These are phyloP conservation scores for Eledona agricola DNA, from an alignment of 2,888 invertebrate genomes.

Conservation along the genomic window DNA sequence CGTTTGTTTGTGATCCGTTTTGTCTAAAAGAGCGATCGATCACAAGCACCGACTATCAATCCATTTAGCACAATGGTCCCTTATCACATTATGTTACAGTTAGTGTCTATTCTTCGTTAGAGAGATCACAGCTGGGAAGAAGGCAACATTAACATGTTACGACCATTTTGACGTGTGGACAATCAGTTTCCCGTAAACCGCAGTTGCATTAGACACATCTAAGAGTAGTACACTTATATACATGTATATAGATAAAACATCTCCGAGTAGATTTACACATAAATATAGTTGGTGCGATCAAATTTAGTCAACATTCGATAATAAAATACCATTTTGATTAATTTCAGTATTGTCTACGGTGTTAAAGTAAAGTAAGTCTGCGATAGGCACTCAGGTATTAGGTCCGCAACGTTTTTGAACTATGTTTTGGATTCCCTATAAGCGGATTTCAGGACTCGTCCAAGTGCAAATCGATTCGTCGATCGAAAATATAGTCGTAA, in stretches of 20 bases:
- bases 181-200: background rate
- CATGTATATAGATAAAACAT: conserved; percentile 32
- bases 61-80: conserved; percentile 52
- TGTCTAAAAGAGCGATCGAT: conserved; percentile 35
- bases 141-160: conserved; percentile 56
- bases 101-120: conserved; percentile 51
- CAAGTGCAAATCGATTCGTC: conserved; percentile 33
- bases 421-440: conserved; percentile 18
- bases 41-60: conserved; percentile 41
- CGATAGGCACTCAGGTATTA: conserved; percentile 50
- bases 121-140: conserved; percentile 61
- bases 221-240: conserved; percentile 24
- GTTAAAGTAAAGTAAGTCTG: conserved; percentile 46
- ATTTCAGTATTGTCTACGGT: conserved; percentile 46
- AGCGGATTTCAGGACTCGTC: conserved; percentile 27
- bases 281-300: conserved; percentile 28
- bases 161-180: conserved; percentile 27
- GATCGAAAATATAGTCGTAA: conserved; percentile 15
- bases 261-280: conserved; percentile 24
- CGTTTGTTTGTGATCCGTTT: conserved; percentile 17
- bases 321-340: conserved; percentile 35
- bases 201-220: background rate
- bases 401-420: conserved; percentile 42
- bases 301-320: conserved; percentile 30
- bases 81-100: conserved; percentile 54